phyloP scores from a whole-genome alignment of 1,140 invertebrate genomes.

The Sinella curviseta region DNA sequence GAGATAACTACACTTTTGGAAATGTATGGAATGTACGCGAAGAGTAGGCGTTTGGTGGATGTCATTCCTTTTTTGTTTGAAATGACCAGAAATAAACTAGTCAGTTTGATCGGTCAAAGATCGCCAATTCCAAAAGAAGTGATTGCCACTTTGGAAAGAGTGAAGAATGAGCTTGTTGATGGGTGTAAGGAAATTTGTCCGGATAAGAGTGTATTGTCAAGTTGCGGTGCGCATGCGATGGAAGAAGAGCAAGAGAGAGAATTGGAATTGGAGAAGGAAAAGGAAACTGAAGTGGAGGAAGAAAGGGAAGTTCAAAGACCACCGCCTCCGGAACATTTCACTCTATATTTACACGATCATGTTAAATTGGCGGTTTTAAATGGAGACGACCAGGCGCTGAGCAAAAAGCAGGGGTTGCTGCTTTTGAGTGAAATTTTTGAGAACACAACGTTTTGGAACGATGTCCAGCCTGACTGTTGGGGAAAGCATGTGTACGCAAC shows the following conservation, averaged over 20 bases:
- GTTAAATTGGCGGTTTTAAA: background rate
- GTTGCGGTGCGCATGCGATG: background rate
- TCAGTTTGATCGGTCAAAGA: too few relatives aligned
- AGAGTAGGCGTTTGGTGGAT: background rate
- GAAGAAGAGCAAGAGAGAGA: constrained; percentile 44
- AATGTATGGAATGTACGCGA: background rate
- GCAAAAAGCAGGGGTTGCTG: background rate
- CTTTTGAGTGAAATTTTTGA: background rate
- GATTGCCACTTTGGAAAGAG: too few relatives aligned
- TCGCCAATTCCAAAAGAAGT: too few relatives aligned
- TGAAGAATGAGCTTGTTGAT: background rate
- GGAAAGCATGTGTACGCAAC: background rate
- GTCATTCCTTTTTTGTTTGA: background rate
- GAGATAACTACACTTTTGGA: background rate
- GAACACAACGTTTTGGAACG: background rate
- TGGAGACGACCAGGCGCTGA: background rate
- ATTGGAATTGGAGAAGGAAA: constrained; percentile 38
- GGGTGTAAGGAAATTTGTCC: background rate
- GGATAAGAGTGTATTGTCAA: background rate
- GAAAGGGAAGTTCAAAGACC: background rate
- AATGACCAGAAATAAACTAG: background rate
- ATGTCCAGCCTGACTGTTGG: background rate
- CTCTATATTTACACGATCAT: background rate
- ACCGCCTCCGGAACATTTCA: too few relatives aligned
- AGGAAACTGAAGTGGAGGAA: constrained; percentile 15